phyloP scores from a whole-genome alignment of 2,888 invertebrate species.

The Heteropelma amictum region DNA sequence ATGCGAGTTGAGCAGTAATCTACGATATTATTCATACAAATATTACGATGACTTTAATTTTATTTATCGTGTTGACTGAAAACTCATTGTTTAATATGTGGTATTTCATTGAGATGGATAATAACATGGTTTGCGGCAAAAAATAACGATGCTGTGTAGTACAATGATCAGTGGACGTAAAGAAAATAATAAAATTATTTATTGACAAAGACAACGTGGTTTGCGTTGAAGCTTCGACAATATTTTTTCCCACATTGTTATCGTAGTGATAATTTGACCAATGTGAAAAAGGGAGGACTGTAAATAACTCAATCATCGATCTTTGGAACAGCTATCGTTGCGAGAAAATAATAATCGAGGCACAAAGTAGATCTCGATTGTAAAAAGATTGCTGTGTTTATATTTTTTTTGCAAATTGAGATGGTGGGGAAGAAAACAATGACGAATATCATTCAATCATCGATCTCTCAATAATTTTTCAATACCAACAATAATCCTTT shows the following conservation, averaged over 20 bases:
- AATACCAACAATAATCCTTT: slow-evolving; percentile 8
- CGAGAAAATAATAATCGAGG: background rate
- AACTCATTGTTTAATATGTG: background rate
- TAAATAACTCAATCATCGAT: background rate
- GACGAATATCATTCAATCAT: slow-evolving; percentile 5
- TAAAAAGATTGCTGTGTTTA: too few relatives aligned
- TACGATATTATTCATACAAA: too few relatives aligned
- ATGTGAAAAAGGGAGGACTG: background rate
- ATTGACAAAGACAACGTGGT: slow-evolving; percentile 13
- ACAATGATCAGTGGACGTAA: slow-evolving; percentile 33
- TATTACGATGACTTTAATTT: too few relatives aligned
- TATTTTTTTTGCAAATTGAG: background rate
- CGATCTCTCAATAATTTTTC: slow-evolving; percentile 4
- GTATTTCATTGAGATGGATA: too few relatives aligned
- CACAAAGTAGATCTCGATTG: background rate
- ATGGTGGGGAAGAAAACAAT: slow-evolving; percentile 1
- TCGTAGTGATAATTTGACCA: background rate
- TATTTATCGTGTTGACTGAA: too few relatives aligned
- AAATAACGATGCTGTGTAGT: background rate
- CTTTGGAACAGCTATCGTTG: background rate
- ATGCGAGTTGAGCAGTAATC: too few relatives aligned
- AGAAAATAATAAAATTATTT: slow-evolving; percentile 48
- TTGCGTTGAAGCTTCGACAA: background rate
- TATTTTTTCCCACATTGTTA: background rate
- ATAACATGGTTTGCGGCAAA: too few relatives aligned